phyloP scores from a whole-genome alignment of 2,888 invertebrate species.

The Patella depressa region DNA sequence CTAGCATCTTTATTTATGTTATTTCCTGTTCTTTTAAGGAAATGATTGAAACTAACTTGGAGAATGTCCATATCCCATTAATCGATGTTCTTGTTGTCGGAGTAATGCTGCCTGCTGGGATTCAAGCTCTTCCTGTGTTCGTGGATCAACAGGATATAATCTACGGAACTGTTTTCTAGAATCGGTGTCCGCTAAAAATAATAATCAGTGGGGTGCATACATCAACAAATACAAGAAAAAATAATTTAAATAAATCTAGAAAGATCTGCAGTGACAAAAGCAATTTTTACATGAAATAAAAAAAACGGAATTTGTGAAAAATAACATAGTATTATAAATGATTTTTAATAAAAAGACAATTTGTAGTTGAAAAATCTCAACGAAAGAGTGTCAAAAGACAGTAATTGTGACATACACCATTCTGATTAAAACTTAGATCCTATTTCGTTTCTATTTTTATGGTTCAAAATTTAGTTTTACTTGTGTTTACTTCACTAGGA shows the following conservation, averaged over 20 bases:
- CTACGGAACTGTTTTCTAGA: slow-evolving; percentile 59
- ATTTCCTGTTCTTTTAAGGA: too few species aligned
- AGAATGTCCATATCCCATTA: slow-evolving; percentile 42
- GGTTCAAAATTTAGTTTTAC: too few species aligned
- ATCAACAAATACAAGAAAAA: slow-evolving; percentile 10
- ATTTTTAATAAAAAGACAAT: too few species aligned
- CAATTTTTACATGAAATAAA: neutral
- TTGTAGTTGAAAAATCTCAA: too few species aligned
- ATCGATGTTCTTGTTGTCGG: slow-evolving; percentile 57
- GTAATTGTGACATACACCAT: too few species aligned
- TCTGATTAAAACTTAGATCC: too few species aligned
- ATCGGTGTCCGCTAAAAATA: slow-evolving; percentile 49
- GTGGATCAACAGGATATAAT: slow-evolving; percentile 60
- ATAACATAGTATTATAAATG: too few species aligned
- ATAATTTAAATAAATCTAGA: neutral
- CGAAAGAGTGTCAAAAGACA: too few species aligned
- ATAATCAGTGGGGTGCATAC: neutral
- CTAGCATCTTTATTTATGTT: too few species aligned
- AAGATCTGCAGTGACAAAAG: neutral
- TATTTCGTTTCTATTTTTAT: too few species aligned
- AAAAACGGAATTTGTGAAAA: neutral
- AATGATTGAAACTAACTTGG: neutral
- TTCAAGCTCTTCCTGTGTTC: slow-evolving; percentile 58
- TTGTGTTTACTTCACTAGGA: too few species aligned
- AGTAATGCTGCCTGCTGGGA: slow-evolving; percentile 64